Conservation (phyloP, 2,888 invertebrate species). For the Xanthorhoe designata region DNA sequence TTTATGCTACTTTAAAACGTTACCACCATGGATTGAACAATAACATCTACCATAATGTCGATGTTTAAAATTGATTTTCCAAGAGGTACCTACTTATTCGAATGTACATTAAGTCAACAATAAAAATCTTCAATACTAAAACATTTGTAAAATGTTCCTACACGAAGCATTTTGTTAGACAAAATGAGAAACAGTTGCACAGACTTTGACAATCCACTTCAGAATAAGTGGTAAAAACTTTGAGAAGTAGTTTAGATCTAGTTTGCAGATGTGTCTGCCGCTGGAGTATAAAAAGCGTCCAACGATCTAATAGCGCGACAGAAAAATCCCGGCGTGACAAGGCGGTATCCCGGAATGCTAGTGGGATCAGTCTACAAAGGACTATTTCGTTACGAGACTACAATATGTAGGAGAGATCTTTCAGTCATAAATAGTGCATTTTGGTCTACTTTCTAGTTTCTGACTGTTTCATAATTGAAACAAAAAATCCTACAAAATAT, state of each 20-base stretch:
- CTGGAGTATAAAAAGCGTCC: conserved; percentile 41
- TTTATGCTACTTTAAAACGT: no score
- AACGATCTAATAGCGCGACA: conserved; percentile 46
- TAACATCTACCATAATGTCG: no score
- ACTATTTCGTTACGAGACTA: conserved; percentile 10
- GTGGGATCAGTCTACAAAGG: conserved; percentile 37
- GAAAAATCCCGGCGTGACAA: conserved; percentile 52
- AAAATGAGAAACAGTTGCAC: conserved; percentile 7
- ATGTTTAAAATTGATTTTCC: no score
- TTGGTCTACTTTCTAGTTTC: no score
- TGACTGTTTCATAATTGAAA: no score
- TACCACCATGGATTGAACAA: no score
- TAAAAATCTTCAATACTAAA: neutral
- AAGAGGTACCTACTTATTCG: no score
- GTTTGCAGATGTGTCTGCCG: conserved; percentile 41
- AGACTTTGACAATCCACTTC: conserved; percentile 19
- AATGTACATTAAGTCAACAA: no score
- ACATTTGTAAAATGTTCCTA: neutral
- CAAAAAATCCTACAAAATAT: no score
- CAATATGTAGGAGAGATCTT: neutral
- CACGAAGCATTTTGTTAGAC: conserved; percentile 1
- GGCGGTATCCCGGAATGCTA: conserved; percentile 40
- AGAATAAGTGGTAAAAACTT: conserved; percentile 28
- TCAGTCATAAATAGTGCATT: neutral
- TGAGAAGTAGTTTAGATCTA: conserved; percentile 40